A percentile compares a stretch with the other conserved stretches of the same genome.
phyloP scores from a whole-genome alignment of 2,888 invertebrate genomes.

The Ormyrus pomaceus region DNA sequence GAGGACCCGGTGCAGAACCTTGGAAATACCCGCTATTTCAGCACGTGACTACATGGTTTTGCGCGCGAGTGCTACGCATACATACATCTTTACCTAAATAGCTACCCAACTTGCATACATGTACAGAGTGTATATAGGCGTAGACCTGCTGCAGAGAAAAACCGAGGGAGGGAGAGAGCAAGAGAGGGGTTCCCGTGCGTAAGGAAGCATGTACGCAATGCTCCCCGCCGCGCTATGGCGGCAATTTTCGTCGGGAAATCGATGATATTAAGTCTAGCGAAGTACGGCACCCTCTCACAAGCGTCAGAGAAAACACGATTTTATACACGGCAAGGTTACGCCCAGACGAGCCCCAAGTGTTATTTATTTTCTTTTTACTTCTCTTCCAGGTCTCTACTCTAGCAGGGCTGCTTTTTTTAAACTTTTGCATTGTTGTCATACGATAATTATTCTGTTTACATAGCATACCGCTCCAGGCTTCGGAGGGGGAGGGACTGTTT shows the following conservation, averaged over 20 bases:
- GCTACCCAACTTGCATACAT: neutral
- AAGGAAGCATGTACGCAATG: neutral
- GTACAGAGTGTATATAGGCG: neutral
- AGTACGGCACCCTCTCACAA: neutral
- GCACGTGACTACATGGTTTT: slow-evolving; percentile 36
- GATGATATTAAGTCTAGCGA: neutral
- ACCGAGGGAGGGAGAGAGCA: slow-evolving; percentile 8
- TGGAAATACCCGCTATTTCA: slow-evolving; percentile 24
- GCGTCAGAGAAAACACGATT: neutral
- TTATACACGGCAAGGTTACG: slow-evolving; percentile 16
- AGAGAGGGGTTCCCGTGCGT: neutral
- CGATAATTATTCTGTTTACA: neutral
- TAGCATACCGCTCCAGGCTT: neutral
- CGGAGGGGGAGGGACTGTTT: neutral
- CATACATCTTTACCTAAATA: neutral
- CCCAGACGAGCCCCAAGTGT: neutral
- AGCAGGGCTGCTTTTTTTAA: neutral
- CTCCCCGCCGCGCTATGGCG: slow-evolving; percentile 18
- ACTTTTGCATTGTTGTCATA: neutral
- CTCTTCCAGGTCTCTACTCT: neutral
- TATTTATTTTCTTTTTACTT: neutral
- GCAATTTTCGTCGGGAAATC: slow-evolving; percentile 33
- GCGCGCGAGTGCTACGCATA: slow-evolving; percentile 21
- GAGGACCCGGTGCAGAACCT: slow-evolving; percentile 3
- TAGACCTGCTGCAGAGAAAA: neutral